Conservation (phyloP, 2,113 vertebrate species). For the Cephalopterus ornatus region DNA sequence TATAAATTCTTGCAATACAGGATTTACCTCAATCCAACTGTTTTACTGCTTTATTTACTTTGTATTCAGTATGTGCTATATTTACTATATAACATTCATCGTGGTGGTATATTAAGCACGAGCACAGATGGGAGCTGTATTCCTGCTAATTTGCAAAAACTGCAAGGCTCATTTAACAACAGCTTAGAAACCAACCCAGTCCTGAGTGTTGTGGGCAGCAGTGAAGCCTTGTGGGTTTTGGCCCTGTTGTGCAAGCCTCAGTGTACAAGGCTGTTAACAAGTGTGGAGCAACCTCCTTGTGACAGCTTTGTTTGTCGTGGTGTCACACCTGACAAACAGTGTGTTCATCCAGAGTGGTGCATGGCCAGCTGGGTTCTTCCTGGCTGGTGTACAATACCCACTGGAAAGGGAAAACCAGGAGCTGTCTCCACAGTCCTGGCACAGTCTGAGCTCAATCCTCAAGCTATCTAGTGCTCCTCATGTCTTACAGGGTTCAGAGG, state of each 20-base stretch:
- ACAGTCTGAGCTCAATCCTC: neutral
- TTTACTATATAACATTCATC: neutral
- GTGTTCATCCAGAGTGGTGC: neutral
- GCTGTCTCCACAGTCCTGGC: neutral
- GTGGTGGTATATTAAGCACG: neutral
- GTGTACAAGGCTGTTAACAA: neutral
- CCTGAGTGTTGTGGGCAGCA: neutral
- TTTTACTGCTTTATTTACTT: neutral
- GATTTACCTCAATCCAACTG: neutral
- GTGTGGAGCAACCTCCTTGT: neutral
- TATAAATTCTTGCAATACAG: neutral
- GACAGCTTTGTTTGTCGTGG: neutral
- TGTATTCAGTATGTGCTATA: neutral
- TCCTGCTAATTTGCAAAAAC: neutral
- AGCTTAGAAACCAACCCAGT: neutral
- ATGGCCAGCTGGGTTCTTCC: neutral
- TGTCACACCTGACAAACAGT: neutral
- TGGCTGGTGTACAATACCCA: neutral
- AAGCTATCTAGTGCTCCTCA: rapidly evolving
- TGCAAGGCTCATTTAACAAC: neutral
- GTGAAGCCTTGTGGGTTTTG: neutral
- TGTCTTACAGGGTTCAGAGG: rapidly evolving
- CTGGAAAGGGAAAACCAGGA: neutral
- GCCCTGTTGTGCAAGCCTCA: neutral
- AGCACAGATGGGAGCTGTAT: neutral